Evolutionary conservation across 2,113 vertebrate species (phyloP), one percentile per base, ranked within the genome.

Genomic region (Chaetorhynchus papuensis): DNA sequence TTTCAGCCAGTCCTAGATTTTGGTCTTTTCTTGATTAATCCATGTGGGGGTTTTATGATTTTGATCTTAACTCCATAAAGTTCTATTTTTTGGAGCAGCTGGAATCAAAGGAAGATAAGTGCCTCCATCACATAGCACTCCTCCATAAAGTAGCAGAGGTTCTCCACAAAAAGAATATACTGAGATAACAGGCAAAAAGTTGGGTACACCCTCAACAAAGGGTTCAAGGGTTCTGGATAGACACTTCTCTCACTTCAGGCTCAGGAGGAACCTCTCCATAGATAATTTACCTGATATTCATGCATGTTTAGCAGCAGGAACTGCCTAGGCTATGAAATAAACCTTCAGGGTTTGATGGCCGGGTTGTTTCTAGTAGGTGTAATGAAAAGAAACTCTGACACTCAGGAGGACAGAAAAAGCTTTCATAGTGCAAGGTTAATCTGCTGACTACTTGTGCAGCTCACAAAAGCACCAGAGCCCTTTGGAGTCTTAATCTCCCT

Each of bases 361-460:
- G 6, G 28, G 33, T n/a, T 65, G 14, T 85, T 94, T 84, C 72
- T 42, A 54, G 31, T 24, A 87, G 66, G 69, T 70, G 14, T 64
- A 50, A 31, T 27, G 68, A 84, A 91, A 90, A 16, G 76, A 86
- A 93, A 63, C n/a, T n/a, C 50, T 71, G 85, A 94, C 60, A 42
- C 31, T 70, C 28, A 39, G 66, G 33, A 90, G 39, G 31, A 95
- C 45, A 96, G 92, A 49, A 93, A 96, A 96, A 92, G 86, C 76
- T 79, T 91, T 89, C 79, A 86, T 2, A 65, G 52, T 23, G 49
- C 39, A 28, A 45, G 41, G 70, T 87, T 95, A 92, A 95, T 94
- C 94, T 89, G 61, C 57, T 84, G 75, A 44, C 22, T 41, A 26
- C 61, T 85, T 19, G 53, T 9, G 3, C 77, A 84, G 65, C 33